Conservation (phyloP, 1,140 invertebrate species). For the Drosophila tani region DNA sequence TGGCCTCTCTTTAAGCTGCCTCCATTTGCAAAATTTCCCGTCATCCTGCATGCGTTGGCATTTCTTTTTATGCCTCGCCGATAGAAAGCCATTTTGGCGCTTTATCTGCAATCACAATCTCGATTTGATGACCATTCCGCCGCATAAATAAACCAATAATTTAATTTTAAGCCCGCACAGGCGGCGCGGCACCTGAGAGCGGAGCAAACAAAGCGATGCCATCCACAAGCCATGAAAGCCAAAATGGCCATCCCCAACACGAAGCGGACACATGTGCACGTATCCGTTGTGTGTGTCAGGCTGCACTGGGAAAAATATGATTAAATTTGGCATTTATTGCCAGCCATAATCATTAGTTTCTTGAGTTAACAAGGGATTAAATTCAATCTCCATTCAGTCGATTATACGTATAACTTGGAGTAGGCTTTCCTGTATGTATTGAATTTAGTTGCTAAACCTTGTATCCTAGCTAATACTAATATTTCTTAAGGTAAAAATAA, state of each 20-base stretch:
- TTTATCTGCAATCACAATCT: constrained; percentile 64
- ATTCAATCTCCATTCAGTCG: neutral
- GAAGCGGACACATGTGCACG: constrained; percentile 23
- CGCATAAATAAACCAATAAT: constrained; percentile 79
- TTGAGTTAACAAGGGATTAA: neutral
- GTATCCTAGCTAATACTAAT: no score
- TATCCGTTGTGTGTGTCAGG: constrained; percentile 7
- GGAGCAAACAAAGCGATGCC: constrained; percentile 40
- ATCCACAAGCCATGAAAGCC: constrained; percentile 55
- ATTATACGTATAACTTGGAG: no score
- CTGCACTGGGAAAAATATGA: constrained; percentile 1
- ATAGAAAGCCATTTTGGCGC: constrained; percentile 29
- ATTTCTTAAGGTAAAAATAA: no score
- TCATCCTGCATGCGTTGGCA: neutral
- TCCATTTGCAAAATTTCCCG: neutral
- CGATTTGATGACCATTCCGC: constrained; percentile 71
- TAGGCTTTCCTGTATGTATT: no score
- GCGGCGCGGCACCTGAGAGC: constrained; percentile 36
- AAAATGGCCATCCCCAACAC: constrained; percentile 37
- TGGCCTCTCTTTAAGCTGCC: neutral
- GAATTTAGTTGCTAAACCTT: neutral
- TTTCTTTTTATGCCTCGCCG: constrained; percentile 7
- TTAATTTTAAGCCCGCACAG: constrained; percentile 71
- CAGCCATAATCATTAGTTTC: neutral
- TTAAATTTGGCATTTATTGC: no score